A percentile compares a stretch with the other conserved stretches of the same genome.
Conservation (phyloP, 2,888 invertebrate genomes). For the Calameuta pallipes region DNA sequence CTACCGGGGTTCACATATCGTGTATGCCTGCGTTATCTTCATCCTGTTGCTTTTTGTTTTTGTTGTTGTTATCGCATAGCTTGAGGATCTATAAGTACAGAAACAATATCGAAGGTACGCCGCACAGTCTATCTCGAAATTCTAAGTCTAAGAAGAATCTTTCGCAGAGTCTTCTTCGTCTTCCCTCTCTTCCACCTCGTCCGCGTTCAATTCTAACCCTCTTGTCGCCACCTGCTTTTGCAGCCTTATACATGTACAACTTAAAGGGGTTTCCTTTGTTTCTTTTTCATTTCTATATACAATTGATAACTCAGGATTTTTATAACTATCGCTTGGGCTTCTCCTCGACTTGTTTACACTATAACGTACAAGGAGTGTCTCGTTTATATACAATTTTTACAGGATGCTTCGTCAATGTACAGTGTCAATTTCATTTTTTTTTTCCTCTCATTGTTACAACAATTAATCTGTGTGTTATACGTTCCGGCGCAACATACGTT, state of each 20-base stretch:
- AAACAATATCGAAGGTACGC: conserved; percentile 61
- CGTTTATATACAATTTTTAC: conserved; percentile 60
- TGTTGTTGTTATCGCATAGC: conserved; percentile 49
- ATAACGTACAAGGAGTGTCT: conserved; percentile 12
- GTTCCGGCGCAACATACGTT: neutral
- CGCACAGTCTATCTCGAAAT: conserved; percentile 61
- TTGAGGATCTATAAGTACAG: conserved; percentile 60
- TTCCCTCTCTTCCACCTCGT: conserved; percentile 1
- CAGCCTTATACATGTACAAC: conserved; percentile 45
- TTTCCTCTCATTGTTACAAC: conserved; percentile 34
- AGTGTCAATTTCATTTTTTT: conserved; percentile 40
- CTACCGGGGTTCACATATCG: conserved; percentile 65
- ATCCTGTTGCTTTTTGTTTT: conserved; percentile 25
- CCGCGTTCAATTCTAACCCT: conserved; percentile 20
- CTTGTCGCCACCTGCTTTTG: conserved; percentile 29
- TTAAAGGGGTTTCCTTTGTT: conserved; percentile 35
- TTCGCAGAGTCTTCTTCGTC: conserved; percentile 15
- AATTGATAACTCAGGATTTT: conserved; percentile 44
- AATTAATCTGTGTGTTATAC: conserved; percentile 17
- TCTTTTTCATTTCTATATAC: conserved; percentile 43
- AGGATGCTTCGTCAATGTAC: conserved; percentile 48
- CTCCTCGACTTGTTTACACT: conserved; percentile 3
- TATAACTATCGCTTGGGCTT: conserved; percentile 30
- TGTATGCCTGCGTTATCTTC: conserved; percentile 53
- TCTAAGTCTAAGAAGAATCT: conserved; percentile 59